phyloP scores from a whole-genome alignment of 2,888 invertebrate species.

The Ormyrus thymus region DNA sequence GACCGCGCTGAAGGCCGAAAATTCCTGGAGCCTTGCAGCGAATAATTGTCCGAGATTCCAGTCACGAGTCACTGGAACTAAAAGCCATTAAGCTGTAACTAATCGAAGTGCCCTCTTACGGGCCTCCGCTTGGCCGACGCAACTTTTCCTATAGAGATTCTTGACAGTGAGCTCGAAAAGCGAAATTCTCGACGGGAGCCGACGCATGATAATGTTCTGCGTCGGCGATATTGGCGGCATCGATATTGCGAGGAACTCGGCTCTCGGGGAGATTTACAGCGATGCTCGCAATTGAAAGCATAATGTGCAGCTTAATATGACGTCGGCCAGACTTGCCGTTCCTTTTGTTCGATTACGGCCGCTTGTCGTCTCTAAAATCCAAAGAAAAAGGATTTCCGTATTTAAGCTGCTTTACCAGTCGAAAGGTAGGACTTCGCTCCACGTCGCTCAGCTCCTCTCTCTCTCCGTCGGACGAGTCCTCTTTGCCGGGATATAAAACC shows the following conservation, averaged over 20 bases:
- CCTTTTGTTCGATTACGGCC: background rate
- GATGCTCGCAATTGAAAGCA: too few relatives aligned
- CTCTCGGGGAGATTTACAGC: too few relatives aligned
- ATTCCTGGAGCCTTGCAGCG: slow-evolving; percentile 52
- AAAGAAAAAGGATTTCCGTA: background rate
- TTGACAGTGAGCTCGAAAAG: slow-evolving; percentile 8
- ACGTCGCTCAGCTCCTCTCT: background rate
- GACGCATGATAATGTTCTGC: background rate
- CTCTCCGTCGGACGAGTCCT: background rate
- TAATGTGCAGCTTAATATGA: too few relatives aligned
- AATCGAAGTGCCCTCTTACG: slow-evolving; percentile 64
- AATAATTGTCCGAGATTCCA: slow-evolving; percentile 65
- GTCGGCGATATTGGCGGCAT: background rate
- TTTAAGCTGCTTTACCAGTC: background rate
- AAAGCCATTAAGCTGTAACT: slow-evolving; percentile 67
- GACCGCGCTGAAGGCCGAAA: slow-evolving; percentile 43
- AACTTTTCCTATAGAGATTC: background rate
- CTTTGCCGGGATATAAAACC: background rate
- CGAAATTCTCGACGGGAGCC: background rate
- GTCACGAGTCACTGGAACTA: slow-evolving; percentile 67
- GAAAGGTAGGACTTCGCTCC: background rate
- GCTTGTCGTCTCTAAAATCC: background rate
- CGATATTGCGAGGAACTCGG: too few relatives aligned
- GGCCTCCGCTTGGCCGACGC: slow-evolving; percentile 1
- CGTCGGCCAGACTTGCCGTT: too few relatives aligned